A percentile compares a stretch with the other conserved stretches of the same genome.
Evolutionary conservation across 1,140 invertebrate species (phyloP).

Genomic region (Hyposmocoma kahamanoa): DNA sequence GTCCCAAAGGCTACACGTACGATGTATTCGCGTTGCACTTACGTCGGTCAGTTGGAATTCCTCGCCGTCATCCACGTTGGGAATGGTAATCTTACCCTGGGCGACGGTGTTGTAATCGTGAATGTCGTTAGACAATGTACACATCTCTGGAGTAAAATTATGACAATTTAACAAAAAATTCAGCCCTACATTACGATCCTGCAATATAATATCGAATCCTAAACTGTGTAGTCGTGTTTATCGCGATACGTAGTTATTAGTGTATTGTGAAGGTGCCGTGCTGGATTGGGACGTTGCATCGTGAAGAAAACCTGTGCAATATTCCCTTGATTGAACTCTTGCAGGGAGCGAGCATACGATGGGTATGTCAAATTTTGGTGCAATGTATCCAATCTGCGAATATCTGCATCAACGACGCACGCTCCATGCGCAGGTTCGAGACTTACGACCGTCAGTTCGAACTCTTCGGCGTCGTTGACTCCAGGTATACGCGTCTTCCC

Average conservation of each 20-base stretch:
- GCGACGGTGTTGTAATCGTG: conserved; percentile 94
- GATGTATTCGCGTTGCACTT: conserved; percentile 57
- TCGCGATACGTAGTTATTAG: conserved; percentile 25
- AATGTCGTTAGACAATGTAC: conserved; percentile 89
- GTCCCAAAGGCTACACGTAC: too few relatives aligned
- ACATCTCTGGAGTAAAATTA: conserved; percentile 79
- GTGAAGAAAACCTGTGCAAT: conserved; percentile 44
- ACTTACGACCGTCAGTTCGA: conserved; percentile 95
- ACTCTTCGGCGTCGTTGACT: conserved; percentile 95
- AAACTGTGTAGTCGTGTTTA: conserved; percentile 27
- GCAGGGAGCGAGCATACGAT: conserved; percentile 55
- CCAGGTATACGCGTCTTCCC: conserved; percentile 94
- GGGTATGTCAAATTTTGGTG: conserved; percentile 53
- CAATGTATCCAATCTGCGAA: conserved; percentile 30
- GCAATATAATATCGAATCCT: conserved; percentile 9
- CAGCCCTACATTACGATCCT: conserved; percentile 2
- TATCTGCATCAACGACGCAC: conserved; percentile 48
- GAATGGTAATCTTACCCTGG: conserved; percentile 97
- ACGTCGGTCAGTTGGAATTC: conserved; percentile 91
- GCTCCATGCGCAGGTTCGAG: conserved; percentile 54
- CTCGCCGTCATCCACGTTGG: conserved; percentile 96
- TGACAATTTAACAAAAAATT: conserved; percentile 14
- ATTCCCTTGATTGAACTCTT: conserved; percentile 43
- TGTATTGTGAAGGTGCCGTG: conserved; percentile 46
- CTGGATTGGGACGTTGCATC: conserved; percentile 24